Conservation (phyloP, 2,888 invertebrate species). For the Empis stercorea region DNA sequence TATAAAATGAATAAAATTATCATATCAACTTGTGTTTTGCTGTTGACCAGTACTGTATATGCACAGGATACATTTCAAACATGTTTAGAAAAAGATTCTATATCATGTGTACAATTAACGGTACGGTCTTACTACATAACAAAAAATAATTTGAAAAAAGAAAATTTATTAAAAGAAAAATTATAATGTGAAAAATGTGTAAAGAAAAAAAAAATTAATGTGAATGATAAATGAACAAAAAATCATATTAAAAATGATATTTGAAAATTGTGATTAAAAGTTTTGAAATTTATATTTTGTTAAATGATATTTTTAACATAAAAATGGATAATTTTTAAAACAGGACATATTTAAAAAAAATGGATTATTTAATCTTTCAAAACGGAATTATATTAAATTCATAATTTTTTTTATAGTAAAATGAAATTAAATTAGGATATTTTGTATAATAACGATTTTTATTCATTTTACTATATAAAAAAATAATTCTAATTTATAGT, state of each 20-base stretch:
- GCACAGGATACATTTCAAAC: constrained; percentile 19
- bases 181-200: neutral
- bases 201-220: constrained; percentile 9
- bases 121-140: constrained; percentile 29
- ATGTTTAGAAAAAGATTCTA: constrained; percentile 48
- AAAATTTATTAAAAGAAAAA: constrained; percentile 18
- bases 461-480: neutral
- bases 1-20: constrained; percentile 31
- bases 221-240: constrained; percentile 7
- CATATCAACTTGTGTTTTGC: constrained; percentile 28
- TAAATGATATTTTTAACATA: no score
- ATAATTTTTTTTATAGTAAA: no score
- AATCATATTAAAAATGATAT: neutral
- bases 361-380: no score
- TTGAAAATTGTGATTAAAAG: no score
- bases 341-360: no score
- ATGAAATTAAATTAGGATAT: no score
- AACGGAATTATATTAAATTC: no score
- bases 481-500: neutral
- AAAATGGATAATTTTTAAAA: no score
- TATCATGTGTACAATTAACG: constrained; percentile 48
- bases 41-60: constrained; percentile 24
- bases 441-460: no score
- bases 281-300: no score
- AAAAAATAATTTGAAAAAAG: constrained; percentile 13